phyloP scores from a whole-genome alignment of 2,888 invertebrate species.

The Synanthedon vespiformis region DNA sequence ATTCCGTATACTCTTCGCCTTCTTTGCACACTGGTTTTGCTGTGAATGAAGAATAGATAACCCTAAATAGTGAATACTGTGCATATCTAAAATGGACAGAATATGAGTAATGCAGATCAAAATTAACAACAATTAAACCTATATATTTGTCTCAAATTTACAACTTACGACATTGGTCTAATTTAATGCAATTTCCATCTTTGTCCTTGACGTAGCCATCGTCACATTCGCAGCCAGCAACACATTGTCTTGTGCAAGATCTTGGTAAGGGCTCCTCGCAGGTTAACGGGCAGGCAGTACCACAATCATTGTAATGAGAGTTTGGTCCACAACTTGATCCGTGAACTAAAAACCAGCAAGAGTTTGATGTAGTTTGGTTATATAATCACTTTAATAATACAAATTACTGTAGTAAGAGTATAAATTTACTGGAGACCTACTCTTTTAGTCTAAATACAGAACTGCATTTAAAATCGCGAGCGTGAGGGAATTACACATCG shows the following conservation, averaged over 20 bases:
- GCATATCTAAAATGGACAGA: no score
- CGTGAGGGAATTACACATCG: no score
- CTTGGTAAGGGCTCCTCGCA: constrained; percentile 1
- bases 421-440: no score
- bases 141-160: neutral
- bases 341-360: neutral
- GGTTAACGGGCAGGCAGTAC: constrained; percentile 2
- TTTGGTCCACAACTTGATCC: neutral
- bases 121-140: neutral
- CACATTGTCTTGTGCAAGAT: constrained; percentile 1
- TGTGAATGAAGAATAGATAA: neutral
- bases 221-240: constrained; percentile 3
- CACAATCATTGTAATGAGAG: constrained; percentile 1
- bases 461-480: no score
- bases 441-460: no score
- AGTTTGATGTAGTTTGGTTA: neutral
- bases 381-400: no score
- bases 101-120: neutral
- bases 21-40: neutral
- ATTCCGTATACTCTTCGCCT: neutral
- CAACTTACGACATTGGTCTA: constrained; percentile 3
- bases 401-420: no score
- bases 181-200: constrained; percentile 1
- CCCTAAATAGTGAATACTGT: no score
- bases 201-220: neutral